These are phyloP conservation scores for Lathronympha strigana DNA, from an alignment of 2,888 invertebrate species.

Conservation along the genomic window DNA sequence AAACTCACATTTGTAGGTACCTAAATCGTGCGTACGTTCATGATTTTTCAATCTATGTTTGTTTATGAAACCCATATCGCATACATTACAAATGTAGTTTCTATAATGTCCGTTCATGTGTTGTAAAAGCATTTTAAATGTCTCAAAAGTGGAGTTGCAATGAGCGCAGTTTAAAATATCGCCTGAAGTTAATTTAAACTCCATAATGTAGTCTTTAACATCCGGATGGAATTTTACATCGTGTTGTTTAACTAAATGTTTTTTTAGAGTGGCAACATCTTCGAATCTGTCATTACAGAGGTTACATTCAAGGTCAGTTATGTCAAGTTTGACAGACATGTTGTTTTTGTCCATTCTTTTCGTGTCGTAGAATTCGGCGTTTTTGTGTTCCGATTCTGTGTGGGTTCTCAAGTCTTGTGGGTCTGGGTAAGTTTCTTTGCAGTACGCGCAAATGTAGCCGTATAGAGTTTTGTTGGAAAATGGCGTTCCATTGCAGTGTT, in stretches of 20 bases:
- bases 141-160: conserved; percentile 69
- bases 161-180: conserved; percentile 68
- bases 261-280: conserved; percentile 59
- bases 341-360: conserved; percentile 67
- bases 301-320: conserved; percentile 66
- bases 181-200: conserved; percentile 64
- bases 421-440: conserved; percentile 60
- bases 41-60: conserved; percentile 69
- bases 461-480: conserved; percentile 69
- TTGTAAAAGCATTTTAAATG: conserved; percentile 72
- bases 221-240: conserved; percentile 67
- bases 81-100: conserved; percentile 71
- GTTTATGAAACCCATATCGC: conserved; percentile 73
- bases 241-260: conserved; percentile 63
- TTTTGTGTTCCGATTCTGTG: conserved; percentile 54
- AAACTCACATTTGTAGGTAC: conserved; percentile 65
- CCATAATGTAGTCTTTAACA: conserved; percentile 67
- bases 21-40: conserved; percentile 66
- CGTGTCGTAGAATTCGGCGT: conserved; percentile 55
- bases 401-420: conserved; percentile 58
- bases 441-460: conserved; percentile 70
- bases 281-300: conserved; percentile 57
- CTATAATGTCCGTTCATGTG: conserved; percentile 78
- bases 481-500: conserved; percentile 73
- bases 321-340: conserved; percentile 72